Evolutionary conservation across 2,888 invertebrate species (phyloP).

Genomic region (Microctonus brassicae): DNA sequence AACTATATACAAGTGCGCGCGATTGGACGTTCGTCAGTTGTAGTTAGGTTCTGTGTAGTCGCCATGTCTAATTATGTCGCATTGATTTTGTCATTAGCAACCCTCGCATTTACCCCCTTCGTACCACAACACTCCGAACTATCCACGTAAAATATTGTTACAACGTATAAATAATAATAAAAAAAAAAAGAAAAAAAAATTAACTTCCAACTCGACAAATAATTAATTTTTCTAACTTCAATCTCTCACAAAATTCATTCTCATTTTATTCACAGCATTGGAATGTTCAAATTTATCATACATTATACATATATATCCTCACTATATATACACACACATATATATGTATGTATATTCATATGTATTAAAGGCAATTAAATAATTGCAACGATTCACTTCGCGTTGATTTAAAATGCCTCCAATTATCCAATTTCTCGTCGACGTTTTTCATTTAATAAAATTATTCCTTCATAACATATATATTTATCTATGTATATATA

Average conservation of each 20-base stretch:
- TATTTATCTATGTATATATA: not conserved
- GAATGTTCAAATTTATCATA: constrained; percentile 8
- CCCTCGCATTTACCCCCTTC: constrained; percentile 56
- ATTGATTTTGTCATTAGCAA: constrained; percentile 69
- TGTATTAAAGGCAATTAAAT: constrained; percentile 15
- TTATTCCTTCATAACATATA: not conserved
- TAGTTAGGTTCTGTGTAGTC: constrained; percentile 45
- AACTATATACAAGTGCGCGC: constrained; percentile 21
- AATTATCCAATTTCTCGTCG: constrained; percentile 25
- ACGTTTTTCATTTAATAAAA: not conserved
- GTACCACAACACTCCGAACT: constrained; percentile 11
- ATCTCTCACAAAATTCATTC: too few relatives aligned
- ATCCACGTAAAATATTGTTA: constrained; percentile 16
- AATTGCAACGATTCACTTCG: constrained; percentile 29
- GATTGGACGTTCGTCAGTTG: constrained; percentile 15
- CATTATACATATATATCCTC: constrained; percentile 18
- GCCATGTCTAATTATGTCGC: constrained; percentile 69
- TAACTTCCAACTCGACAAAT: too few relatives aligned
- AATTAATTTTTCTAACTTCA: too few relatives aligned
- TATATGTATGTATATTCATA: not conserved
- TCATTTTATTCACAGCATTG: too few relatives aligned
- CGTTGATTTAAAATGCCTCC: constrained; percentile 21
- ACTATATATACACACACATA: not conserved
- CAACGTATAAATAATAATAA: constrained; percentile 21
- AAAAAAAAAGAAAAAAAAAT: not conserved